A percentile compares a stretch with the other conserved stretches of the same genome.
Evolutionary conservation across 2,797 vertebrate genomes (phyloP).

Genomic region (Pitangus sulphuratus): DNA sequence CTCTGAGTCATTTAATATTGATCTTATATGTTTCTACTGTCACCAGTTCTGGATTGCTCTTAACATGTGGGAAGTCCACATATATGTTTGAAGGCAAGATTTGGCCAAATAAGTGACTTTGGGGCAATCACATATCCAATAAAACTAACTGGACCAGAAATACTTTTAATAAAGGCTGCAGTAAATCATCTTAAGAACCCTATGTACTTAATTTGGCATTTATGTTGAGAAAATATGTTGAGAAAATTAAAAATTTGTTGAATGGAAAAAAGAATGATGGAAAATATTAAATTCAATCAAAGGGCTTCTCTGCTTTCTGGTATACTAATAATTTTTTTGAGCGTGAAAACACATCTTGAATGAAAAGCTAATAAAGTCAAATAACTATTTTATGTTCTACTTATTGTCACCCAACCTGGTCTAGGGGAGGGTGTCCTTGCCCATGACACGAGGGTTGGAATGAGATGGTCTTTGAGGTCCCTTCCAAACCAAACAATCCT

Average conservation of each 20-base stretch:
- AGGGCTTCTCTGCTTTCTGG: not conserved
- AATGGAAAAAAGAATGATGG: not conserved
- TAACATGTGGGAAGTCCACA: not conserved
- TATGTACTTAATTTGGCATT: not conserved
- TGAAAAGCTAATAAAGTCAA: not conserved
- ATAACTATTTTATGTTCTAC: not conserved
- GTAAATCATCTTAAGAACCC: not conserved
- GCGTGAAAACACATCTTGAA: not conserved
- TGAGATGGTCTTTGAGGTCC: not conserved
- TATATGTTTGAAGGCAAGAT: not conserved
- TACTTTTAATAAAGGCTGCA: not conserved
- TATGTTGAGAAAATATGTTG: not conserved
- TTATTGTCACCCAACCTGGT: not conserved
- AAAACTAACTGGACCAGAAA: not conserved
- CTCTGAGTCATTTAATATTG: not conserved
- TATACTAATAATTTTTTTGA: not conserved
- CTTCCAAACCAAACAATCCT: not conserved
- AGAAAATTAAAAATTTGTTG: not conserved
- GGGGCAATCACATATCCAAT: not conserved
- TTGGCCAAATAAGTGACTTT: not conserved
- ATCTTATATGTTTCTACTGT: not conserved
- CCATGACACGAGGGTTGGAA: fast-evolving
- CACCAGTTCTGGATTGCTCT: not conserved
- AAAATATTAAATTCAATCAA: not conserved
- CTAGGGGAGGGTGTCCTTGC: not conserved